A percentile compares a stretch with the other conserved stretches of the same genome.
phyloP scores from a whole-genome alignment of 2,113 vertebrate genomes.

The Steatornis caripensis region DNA sequence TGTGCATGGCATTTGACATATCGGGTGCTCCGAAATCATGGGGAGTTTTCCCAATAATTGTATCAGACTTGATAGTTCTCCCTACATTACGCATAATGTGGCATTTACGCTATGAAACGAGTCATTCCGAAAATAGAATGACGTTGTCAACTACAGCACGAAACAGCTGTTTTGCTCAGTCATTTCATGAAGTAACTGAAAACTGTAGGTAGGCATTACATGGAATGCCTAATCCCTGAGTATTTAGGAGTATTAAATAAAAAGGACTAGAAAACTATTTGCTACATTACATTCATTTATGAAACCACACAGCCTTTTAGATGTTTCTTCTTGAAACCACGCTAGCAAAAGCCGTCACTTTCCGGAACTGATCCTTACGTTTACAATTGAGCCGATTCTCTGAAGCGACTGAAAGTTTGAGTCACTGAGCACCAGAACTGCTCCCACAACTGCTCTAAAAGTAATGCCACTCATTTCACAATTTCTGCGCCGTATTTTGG shows the following conservation, averaged over 20 bases:
- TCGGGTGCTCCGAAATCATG: not conserved
- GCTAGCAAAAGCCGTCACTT: not conserved
- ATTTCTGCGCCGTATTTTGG: not conserved
- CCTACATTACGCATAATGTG: rapidly evolving
- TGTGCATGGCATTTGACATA: not conserved
- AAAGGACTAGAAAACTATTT: not conserved
- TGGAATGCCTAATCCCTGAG: not conserved
- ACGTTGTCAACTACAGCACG: not conserved
- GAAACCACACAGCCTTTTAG: not conserved
- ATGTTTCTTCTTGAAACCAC: not conserved
- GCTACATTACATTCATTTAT: not conserved
- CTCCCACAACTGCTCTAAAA: constrained; percentile 12
- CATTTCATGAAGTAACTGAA: not conserved
- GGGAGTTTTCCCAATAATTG: not conserved
- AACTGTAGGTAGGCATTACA: not conserved
- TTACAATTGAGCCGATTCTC: not conserved
- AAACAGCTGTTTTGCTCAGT: not conserved
- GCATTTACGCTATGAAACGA: not conserved
- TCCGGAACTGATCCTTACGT: not conserved
- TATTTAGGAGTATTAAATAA: not conserved
- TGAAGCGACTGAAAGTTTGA: constrained; percentile 24
- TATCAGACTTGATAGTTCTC: not conserved
- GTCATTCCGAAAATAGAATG: not conserved
- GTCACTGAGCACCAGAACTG: constrained; percentile 1
- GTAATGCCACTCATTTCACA: not conserved